A percentile compares a stretch with the other conserved stretches of the same genome.
phyloP scores from a whole-genome alignment of 64 coral and sea anemone species.

The Montipora foliosa region DNA sequence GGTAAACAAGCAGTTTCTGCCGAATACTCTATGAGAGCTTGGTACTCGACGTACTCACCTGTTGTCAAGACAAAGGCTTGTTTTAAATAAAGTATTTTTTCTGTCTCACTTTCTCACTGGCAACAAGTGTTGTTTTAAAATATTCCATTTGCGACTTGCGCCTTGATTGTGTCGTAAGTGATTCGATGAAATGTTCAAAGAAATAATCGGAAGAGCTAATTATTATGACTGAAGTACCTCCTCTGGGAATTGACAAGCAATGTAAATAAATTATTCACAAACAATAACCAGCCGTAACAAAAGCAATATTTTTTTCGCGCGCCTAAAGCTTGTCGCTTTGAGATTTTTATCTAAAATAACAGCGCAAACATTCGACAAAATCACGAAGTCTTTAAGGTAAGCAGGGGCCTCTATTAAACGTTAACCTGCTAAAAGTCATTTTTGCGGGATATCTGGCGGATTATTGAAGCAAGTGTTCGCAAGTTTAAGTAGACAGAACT shows the following conservation, averaged over 20 bases:
- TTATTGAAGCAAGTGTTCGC: no score
- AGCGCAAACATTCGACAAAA: neutral
- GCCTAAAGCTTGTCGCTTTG: neutral
- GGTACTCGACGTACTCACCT: neutral
- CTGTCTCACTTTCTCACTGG: neutral
- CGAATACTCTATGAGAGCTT: no score
- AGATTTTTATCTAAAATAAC: neutral
- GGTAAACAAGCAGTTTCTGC: neutral
- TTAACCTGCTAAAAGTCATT: no score
- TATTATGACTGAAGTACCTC: slow-evolving; percentile 1
- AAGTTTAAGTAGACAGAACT: no score
- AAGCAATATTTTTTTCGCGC: neutral
- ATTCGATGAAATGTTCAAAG: slow-evolving; percentile 3
- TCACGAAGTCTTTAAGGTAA: no score
- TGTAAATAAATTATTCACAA: slow-evolving; percentile 1
- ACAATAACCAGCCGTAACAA: slow-evolving; percentile 9
- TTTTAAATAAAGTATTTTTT: neutral
- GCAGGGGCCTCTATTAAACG: no score
- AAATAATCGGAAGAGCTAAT: neutral
- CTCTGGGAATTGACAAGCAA: slow-evolving; percentile 28
- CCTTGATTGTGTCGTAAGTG: slow-evolving; percentile 14
- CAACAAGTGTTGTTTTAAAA: neutral
- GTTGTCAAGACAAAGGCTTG: neutral
- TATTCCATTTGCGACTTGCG: neutral
- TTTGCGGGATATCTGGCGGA: no score